Percentiles rank a stretch among this genome's conserved stretches.
These are phyloP conservation scores for Phragmatobia fuliginosa DNA, from an alignment of 2,888 invertebrate genomes.

Conservation along the genomic window DNA sequence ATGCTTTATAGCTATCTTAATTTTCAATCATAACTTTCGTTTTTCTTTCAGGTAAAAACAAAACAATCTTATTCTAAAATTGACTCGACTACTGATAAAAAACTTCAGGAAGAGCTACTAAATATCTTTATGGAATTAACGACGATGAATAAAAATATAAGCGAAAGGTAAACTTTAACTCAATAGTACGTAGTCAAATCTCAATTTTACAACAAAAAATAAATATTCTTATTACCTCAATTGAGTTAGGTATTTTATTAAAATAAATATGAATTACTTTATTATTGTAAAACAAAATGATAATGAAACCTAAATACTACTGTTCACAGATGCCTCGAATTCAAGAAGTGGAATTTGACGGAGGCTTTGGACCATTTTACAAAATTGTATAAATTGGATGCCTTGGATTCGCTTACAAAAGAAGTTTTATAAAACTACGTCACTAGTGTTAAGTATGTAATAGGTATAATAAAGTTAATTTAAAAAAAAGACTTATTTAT, in stretches of 20 bases:
- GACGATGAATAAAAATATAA: slow-evolving; percentile 57
- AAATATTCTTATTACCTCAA: no score
- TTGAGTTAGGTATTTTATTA: no score
- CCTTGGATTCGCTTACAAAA: slow-evolving; percentile 53
- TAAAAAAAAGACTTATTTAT: no score
- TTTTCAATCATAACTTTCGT: neutral
- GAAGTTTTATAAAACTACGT: slow-evolving; percentile 4
- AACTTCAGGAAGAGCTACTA: slow-evolving; percentile 64
- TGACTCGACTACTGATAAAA: slow-evolving; percentile 67
- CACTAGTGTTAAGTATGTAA: no score
- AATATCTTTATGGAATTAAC: slow-evolving; percentile 73
- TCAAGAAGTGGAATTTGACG: slow-evolving; percentile 62
- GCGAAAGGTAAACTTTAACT: slow-evolving; percentile 63
- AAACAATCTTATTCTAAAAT: slow-evolving; percentile 64
- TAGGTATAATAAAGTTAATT: no score
- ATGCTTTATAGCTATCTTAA: no score
- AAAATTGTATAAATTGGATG: slow-evolving; percentile 64
- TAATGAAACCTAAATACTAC: neutral
- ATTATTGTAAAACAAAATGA: neutral
- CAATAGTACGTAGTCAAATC: neutral
- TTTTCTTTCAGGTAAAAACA: slow-evolving; percentile 59
- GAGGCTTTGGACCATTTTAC: slow-evolving; percentile 71
- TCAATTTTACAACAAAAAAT: neutral
- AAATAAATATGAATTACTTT: no score
- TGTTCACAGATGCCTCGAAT: slow-evolving; percentile 87